Conservation (phyloP, 2,797 vertebrate genomes). For the Epinephelus awoara region DNA sequence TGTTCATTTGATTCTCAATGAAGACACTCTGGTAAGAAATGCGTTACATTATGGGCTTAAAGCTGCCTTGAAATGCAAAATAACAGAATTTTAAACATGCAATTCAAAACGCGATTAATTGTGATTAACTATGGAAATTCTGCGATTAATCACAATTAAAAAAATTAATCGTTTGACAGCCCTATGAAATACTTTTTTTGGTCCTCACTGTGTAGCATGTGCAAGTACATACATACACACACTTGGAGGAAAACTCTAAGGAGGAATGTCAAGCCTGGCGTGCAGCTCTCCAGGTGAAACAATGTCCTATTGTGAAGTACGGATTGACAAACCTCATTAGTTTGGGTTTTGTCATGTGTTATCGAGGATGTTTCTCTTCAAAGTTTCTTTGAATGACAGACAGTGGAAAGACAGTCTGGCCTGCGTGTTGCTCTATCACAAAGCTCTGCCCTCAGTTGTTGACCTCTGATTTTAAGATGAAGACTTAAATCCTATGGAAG, state of each 20-base stretch:
- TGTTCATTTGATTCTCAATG: no score
- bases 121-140: no score
- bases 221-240: neutral
- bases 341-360: conserved; percentile 4
- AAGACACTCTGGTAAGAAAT: no score
- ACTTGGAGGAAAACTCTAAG: neutral
- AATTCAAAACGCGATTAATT: no score
- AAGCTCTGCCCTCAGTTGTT: neutral
- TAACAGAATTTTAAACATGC: no score
- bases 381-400: neutral
- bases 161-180: no score
- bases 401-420: neutral
- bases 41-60: no score
- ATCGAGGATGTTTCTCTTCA: neutral
- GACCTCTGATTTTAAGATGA: neutral
- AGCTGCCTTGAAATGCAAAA: no score
- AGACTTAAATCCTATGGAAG: neutral
- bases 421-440: neutral
- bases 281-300: conserved; percentile 37
- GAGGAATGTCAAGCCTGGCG: conserved; percentile 33
- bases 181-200: no score
- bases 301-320: conserved; percentile 39
- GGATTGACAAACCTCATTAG: conserved; percentile 3
- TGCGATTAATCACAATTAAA: no score
- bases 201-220: no score